Percentiles rank a stretch among this genome's conserved stretches.
These are phyloP conservation scores for Brenthis hecate DNA, from an alignment of 2,888 invertebrate genomes.

Conservation along the genomic window DNA sequence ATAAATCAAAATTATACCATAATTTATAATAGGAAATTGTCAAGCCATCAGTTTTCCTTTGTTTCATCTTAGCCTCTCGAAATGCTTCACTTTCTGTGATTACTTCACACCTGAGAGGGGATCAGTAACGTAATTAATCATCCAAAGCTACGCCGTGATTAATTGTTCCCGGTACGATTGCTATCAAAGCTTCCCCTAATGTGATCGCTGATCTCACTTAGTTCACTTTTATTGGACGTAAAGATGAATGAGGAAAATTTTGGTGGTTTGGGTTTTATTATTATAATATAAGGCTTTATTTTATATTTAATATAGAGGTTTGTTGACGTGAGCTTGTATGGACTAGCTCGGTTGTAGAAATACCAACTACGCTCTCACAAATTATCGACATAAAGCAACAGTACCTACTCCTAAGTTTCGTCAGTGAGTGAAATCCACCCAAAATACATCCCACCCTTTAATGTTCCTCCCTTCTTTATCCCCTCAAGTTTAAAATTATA, in stretches of 20 bases:
- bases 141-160: slow-evolving; percentile 51
- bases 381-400: too few species aligned
- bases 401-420: too few species aligned
- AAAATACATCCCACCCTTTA: too few species aligned
- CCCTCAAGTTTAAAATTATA: too few species aligned
- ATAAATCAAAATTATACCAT: too few species aligned
- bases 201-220: slow-evolving; percentile 32
- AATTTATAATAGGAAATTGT: neutral
- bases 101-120: slow-evolving; percentile 59
- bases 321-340: too few species aligned
- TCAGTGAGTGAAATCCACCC: too few species aligned
- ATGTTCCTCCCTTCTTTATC: too few species aligned
- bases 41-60: slow-evolving; percentile 25
- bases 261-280: neutral
- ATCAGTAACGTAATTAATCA: slow-evolving; percentile 61
- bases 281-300: too few species aligned
- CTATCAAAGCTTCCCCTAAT: slow-evolving; percentile 35
- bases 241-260: neutral
- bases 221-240: slow-evolving; percentile 22
- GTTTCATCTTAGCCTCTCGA: slow-evolving; percentile 36
- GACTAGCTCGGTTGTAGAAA: too few species aligned
- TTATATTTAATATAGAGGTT: too few species aligned
- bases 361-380: too few species aligned
- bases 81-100: slow-evolving; percentile 53
- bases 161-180: slow-evolving; percentile 56